A percentile compares a stretch with the other conserved stretches of the same genome.
Conservation (phyloP, 2,888 invertebrate species). For the Tetrapedia diversipes region DNA sequence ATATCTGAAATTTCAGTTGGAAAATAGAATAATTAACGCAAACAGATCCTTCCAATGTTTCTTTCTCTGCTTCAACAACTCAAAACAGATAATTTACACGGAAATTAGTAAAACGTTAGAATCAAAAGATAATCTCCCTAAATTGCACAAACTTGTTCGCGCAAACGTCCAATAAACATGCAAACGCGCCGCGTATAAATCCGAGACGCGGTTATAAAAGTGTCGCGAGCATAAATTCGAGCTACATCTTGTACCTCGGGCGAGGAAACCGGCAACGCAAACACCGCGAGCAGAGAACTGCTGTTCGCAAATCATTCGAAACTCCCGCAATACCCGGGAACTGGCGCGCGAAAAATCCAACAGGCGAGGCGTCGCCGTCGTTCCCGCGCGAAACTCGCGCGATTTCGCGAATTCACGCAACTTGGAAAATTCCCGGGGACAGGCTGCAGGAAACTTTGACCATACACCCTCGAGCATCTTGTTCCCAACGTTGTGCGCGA, state of each 20-base stretch:
- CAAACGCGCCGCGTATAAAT: too few species aligned
- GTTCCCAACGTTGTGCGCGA: constrained; percentile 16
- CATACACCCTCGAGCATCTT: constrained; percentile 23
- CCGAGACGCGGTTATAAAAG: not conserved
- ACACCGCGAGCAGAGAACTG: not conserved
- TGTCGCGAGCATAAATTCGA: not conserved
- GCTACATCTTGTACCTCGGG: too few species aligned
- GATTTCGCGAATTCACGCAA: constrained; percentile 31
- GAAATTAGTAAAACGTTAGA: too few species aligned
- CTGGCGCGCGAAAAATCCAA: not conserved
- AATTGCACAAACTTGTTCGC: too few species aligned
- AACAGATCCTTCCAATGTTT: too few species aligned
- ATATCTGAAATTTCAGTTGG: too few species aligned
- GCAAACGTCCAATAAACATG: too few species aligned
- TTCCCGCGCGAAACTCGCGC: not conserved
- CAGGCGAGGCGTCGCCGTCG: not conserved
- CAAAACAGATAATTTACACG: too few species aligned
- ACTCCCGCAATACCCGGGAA: not conserved
- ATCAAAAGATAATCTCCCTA: too few species aligned
- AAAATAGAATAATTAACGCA: too few species aligned
- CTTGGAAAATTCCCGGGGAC: constrained; percentile 7
- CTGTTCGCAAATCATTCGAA: constrained; percentile 4
- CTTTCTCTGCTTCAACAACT: too few species aligned
- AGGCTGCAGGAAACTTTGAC: constrained; percentile 14
- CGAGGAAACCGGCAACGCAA: not conserved